A percentile compares a stretch with the other conserved stretches of the same genome.
Evolutionary conservation across 1,140 invertebrate species (phyloP).

Genomic region (Belonocnema kinseyi): DNA sequence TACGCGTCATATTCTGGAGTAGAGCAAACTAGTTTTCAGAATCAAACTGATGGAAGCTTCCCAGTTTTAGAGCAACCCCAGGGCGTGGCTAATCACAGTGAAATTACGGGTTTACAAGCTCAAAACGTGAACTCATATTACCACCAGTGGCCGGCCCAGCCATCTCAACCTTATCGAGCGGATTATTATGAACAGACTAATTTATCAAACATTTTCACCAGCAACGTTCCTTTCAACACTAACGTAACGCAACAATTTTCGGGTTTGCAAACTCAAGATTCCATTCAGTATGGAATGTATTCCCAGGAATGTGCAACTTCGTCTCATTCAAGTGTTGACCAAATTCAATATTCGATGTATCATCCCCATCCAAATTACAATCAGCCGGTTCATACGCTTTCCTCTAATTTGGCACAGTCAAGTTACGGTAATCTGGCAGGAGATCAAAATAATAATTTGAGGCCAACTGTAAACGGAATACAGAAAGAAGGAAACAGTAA

Average conservation of each 20-base stretch:
- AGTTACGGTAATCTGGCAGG: not conserved
- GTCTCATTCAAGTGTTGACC: not conserved
- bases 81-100: conserved; percentile 4
- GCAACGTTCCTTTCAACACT: conserved; percentile 11
- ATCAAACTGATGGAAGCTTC: conserved; percentile 25
- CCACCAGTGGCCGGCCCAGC: conserved; percentile 34
- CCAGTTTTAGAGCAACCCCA: conserved; percentile 21
- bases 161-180: not conserved
- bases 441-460: not conserved
- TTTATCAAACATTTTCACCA: conserved; percentile 15
- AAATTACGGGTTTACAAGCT: conserved; percentile 33
- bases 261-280: conserved; percentile 41
- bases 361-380: not conserved
- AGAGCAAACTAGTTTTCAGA: conserved; percentile 40
- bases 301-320: conserved; percentile 17
- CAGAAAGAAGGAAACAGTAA: not conserved
- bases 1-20: not conserved
- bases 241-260: conserved; percentile 32
- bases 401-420: not conserved
- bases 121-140: conserved; percentile 46
- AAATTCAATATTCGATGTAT: not conserved
- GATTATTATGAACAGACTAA: conserved; percentile 2
- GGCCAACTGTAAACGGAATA: not conserved
- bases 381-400: not conserved
- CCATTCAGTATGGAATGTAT: not conserved